phyloP scores from a whole-genome alignment of 2,888 invertebrate species.

The Caenorhabditis sinica region DNA sequence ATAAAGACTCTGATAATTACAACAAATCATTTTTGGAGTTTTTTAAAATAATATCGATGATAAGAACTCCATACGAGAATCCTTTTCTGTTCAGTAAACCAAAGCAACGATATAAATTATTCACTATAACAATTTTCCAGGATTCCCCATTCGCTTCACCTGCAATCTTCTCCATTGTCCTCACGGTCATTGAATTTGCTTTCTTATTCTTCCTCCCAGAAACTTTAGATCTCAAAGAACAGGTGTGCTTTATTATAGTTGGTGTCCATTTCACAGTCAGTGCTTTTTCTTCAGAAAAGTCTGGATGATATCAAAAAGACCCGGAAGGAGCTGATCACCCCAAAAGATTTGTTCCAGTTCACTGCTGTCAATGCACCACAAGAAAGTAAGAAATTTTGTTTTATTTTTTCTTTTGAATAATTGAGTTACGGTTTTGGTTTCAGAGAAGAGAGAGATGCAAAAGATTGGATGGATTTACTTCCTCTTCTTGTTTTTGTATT shows the following conservation, averaged over 20 bases:
- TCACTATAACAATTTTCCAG: conserved; percentile 15
- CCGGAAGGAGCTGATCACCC: conserved; percentile 66
- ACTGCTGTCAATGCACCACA: conserved; percentile 72
- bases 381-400: conserved; percentile 62
- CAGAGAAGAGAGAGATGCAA: conserved; percentile 74
- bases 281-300: conserved; percentile 42
- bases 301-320: conserved; percentile 53
- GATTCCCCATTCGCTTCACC: conserved; percentile 54
- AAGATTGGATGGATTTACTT: conserved; percentile 87
- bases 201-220: conserved; percentile 91
- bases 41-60: background rate
- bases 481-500: conserved; percentile 94
- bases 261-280: background rate
- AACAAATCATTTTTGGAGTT: background rate
- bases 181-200: conserved; percentile 90
- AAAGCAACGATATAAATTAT: background rate
- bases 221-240: conserved; percentile 85
- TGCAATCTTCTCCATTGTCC: conserved; percentile 83
- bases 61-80: too few species aligned
- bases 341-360: conserved; percentile 74
- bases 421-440: background rate
- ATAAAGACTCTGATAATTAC: too few species aligned
- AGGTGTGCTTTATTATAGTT: conserved; percentile 28
- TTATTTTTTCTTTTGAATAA: background rate
- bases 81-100: too few species aligned